Conservation (phyloP, 2,888 invertebrate genomes). For the Synanthedon vespiformis region DNA sequence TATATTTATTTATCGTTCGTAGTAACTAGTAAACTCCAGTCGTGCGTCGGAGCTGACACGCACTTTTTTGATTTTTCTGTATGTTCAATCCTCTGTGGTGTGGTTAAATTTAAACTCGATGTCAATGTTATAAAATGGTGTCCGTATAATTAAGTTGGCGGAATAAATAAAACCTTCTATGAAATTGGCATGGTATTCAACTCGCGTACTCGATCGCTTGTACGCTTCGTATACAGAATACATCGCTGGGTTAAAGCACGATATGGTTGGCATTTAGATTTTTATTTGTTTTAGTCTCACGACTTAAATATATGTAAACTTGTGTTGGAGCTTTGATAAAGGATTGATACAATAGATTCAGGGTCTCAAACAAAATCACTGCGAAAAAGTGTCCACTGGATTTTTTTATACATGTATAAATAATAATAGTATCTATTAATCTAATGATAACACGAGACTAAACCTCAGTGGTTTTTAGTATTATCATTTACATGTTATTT, state of each 20-base stretch:
- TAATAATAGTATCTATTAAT: too few relatives aligned
- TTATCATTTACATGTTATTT: too few relatives aligned
- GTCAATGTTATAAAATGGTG: conserved; percentile 17
- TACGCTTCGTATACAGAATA: conserved; percentile 41
- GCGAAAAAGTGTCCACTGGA: too few relatives aligned
- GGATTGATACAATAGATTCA: too few relatives aligned
- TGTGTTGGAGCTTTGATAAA: too few relatives aligned
- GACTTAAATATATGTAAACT: conserved; percentile 11
- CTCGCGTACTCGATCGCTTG: conserved; percentile 45
- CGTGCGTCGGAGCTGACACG: too few relatives aligned
- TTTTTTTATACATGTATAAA: too few relatives aligned
- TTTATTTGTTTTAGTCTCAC: conserved; percentile 41
- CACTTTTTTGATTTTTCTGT: conserved; percentile 11
- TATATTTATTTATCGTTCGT: too few relatives aligned
- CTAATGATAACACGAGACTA: too few relatives aligned
- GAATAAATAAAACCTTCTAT: conserved; percentile 8
- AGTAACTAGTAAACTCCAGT: too few relatives aligned
- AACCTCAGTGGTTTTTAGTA: too few relatives aligned
- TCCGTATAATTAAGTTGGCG: conserved; percentile 16
- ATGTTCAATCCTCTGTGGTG: conserved; percentile 7
- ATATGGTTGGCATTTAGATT: conserved; percentile 47
- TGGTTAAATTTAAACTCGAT: conserved; percentile 10
- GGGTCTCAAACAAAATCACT: too few relatives aligned
- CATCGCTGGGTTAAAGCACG: conserved; percentile 36
- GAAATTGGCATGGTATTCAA: conserved; percentile 30